These are phyloP conservation scores for Nesidiocoris tenuis DNA, from an alignment of 2,888 invertebrate species.

Conservation along the genomic window DNA sequence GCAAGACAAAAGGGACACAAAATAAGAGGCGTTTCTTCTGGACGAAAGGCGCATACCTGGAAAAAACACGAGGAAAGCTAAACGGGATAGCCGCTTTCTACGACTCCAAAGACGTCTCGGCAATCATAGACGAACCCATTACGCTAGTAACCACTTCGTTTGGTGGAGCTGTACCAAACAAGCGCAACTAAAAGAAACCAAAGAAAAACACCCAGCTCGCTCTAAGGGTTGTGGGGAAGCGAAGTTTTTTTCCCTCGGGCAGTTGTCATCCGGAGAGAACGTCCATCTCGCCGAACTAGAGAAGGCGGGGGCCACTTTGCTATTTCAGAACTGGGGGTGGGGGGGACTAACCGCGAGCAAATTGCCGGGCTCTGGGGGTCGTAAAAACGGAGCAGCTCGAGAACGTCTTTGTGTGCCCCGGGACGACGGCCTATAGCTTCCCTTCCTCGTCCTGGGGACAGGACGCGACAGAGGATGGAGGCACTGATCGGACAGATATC, in stretches of 20 bases:
- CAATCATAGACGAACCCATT: conserved; percentile 35
- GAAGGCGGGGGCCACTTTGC: conserved; percentile 24
- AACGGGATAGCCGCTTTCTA: neutral
- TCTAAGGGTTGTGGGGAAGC: neutral
- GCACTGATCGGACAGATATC: too few species aligned
- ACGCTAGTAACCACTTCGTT: conserved; percentile 37
- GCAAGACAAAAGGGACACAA: neutral
- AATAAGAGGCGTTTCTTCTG: neutral
- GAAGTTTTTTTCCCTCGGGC: conserved; percentile 20
- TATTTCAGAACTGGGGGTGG: neutral
- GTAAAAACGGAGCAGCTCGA: conserved; percentile 24
- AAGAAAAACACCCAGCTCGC: neutral
- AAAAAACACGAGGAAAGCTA: conserved; percentile 5
- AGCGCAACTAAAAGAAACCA: conserved; percentile 7
- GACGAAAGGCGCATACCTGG: neutral
- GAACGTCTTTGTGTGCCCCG: too few species aligned
- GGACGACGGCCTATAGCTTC: neutral
- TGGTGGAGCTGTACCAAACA: conserved; percentile 17
- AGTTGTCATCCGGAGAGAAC: conserved; percentile 18
- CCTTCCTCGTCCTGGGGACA: too few species aligned
- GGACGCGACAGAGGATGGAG: too few species aligned
- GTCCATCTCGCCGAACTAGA: conserved; percentile 9
- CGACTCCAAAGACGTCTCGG: conserved; percentile 17
- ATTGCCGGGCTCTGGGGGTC: conserved; percentile 22
- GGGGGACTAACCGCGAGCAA: conserved; percentile 11